Evolutionary conservation across 2,113 vertebrate genomes (phyloP), one percentile per base, ranked within the genome.

Genomic region (Pluvianellus socialis): DNA sequence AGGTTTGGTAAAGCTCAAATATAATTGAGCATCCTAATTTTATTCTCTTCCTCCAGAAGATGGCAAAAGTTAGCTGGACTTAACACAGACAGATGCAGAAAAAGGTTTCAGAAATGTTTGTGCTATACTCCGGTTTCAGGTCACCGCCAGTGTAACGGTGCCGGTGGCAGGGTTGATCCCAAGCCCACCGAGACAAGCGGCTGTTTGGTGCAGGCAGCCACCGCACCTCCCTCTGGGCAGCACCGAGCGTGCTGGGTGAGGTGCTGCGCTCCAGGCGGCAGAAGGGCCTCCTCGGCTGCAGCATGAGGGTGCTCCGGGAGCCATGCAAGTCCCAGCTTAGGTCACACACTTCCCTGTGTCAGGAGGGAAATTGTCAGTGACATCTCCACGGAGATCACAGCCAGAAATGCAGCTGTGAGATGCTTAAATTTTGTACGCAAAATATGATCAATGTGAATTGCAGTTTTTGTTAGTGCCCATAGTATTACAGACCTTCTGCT

Each of bases 41-140:
- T 95, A 89, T 91, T 87, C 40, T n/a, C 38, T 97, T 95, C 58
- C 86, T 90, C 87, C 91, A 96, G 97, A 96, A 96, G 95, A 92
- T 96, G 92, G 95, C 96, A 96, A 96, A 95, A 97, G 72, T 91
- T 92, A 95, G 83, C 92, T 88, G 89, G 77, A 21, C 62, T 87
- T 35, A 17, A 17, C 10, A 8, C 19, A 30, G n/a, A 11, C 7
- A 47, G 75, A 38, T 23, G 80, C 49, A 94, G 45, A 22, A 79
- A 63, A 74, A 33, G 0, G 30, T 14, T 72, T 7, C 70, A n/a
- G 92, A n/a, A 35, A 52, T 56, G 26, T 49, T 65, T 7, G 11
- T 62, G 38, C 73, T 55, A 3, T 59, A 22, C 42, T 74, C 45
- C 63, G 22, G 0, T 74, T 94, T 58, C 82, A 83, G 71, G 63